Conservation (phyloP, 2,113 vertebrate species). For the Calidris pugnax region DNA sequence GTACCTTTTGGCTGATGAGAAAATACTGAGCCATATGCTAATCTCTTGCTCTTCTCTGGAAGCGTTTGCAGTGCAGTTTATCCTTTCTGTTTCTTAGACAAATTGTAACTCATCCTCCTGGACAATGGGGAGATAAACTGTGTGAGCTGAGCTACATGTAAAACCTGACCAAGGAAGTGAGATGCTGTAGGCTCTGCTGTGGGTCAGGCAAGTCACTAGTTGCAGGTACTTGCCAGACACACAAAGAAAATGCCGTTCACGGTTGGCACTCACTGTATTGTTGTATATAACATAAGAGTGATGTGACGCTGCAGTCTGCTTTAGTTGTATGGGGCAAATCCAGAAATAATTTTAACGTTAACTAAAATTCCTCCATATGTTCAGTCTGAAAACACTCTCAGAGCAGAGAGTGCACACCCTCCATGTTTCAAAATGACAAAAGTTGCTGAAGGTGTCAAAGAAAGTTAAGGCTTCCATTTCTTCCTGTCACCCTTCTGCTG, state of each 20-base stretch:
- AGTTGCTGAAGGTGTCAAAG: background rate
- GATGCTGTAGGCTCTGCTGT: background rate
- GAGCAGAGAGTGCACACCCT: background rate
- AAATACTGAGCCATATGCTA: background rate
- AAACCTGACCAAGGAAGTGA: background rate
- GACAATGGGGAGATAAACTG: background rate
- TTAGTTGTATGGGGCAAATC: background rate
- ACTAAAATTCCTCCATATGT: background rate
- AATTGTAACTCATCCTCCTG: background rate
- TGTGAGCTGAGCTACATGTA: background rate
- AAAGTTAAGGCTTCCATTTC: background rate
- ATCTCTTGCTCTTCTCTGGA: background rate
- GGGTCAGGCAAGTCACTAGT: too few species aligned
- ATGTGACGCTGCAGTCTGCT: background rate
- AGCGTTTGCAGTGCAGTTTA: background rate
- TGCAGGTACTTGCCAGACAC: background rate
- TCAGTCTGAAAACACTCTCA: background rate
- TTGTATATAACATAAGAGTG: accelerated
- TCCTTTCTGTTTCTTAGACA: background rate
- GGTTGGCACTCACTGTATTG: background rate
- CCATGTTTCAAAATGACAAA: background rate
- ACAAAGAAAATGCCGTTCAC: background rate
- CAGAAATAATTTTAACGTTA: background rate
- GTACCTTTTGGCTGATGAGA: background rate
- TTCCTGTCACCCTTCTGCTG: accelerated